Evolutionary conservation across 2,888 invertebrate species (phyloP).

Genomic region (Brachylomia viminalis): DNA sequence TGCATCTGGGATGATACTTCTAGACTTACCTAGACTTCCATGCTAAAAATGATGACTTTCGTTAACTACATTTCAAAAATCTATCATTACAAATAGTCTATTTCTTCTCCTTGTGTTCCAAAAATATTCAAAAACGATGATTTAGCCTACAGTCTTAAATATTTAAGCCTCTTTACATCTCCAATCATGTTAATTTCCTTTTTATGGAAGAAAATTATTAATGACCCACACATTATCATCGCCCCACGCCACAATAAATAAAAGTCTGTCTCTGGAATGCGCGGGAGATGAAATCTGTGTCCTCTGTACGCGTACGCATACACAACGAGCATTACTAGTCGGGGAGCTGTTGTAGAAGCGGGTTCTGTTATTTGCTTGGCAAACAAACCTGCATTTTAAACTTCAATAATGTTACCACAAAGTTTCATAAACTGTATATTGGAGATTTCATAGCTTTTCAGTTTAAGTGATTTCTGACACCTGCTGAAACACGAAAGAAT

Average conservation of each 20-base stretch:
- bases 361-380: too few species aligned
- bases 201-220: background rate
- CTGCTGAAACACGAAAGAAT: too few species aligned
- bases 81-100: background rate
- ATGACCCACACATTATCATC: background rate
- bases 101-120: background rate
- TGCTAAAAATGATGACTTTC: background rate
- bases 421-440: background rate
- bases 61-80: background rate
- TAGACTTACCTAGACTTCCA: too few species aligned
- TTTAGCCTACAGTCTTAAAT: too few species aligned
- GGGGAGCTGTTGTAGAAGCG: conserved; percentile 15
- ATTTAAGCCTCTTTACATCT: background rate
- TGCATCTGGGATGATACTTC: too few species aligned
- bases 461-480: background rate
- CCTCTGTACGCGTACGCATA: conserved; percentile 50
- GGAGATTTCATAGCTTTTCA: background rate
- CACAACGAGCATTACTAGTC: conserved; percentile 50
- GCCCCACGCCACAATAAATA: conserved; percentile 37
- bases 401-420: background rate
- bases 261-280: conserved; percentile 36
- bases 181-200: too few species aligned
- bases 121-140: background rate
- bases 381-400: background rate
- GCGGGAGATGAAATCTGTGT: too few species aligned